phyloP scores from a whole-genome alignment of 2,797 vertebrate genomes.

The Hafferia zeledoni region DNA sequence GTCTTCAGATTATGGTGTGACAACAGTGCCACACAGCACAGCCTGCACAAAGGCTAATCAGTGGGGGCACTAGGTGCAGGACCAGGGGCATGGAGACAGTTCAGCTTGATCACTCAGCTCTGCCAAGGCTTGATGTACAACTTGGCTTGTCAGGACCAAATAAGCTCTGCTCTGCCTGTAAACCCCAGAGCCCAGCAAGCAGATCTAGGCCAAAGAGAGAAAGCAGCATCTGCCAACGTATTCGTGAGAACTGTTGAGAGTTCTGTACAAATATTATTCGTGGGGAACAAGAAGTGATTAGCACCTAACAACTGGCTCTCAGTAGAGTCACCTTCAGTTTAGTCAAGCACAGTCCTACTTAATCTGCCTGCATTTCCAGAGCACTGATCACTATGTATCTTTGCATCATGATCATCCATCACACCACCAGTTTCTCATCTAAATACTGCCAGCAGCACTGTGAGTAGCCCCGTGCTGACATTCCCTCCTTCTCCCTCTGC shows the following conservation, averaged over 20 bases:
- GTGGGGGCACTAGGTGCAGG: not conserved
- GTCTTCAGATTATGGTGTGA: not conserved
- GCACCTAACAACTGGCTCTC: not conserved
- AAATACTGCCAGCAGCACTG: conserved; percentile 47
- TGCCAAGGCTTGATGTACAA: not conserved
- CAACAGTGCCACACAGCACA: not conserved
- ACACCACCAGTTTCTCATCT: conserved; percentile 42
- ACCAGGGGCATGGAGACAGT: not conserved
- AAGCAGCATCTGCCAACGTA: not conserved
- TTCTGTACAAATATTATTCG: not conserved
- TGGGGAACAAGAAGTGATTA: not conserved
- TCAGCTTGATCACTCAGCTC: not conserved
- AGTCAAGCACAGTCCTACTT: not conserved
- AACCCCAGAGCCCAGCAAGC: not conserved
- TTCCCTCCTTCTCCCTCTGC: conserved; percentile 5
- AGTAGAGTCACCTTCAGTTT: conserved; percentile 50
- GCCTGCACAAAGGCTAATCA: not conserved
- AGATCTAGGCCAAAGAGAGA: not conserved
- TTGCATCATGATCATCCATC: conserved; percentile 50
- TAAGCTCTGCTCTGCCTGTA: not conserved
- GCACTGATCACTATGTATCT: conserved; percentile 44
- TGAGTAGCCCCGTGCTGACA: not conserved
- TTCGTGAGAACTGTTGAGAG: not conserved
- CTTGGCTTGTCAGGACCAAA: not conserved
- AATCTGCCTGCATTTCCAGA: not conserved